These are phyloP conservation scores for pig (Sus scrofa) DNA, from an alignment of 2,113 vertebrate genomes.

Conservation along the genomic window T2T-Sscrofa CM000815.6:131062501-131063000, in stretches of 20 bases:
- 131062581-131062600: neutral
- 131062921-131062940: neutral
- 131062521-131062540: slow-evolving; percentile 77
- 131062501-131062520: slow-evolving; percentile 77
- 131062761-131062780: slow-evolving; percentile 8
- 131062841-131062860: neutral
- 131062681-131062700: neutral
- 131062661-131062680: neutral
- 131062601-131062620: neutral
- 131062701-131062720: neutral
- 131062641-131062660: slow-evolving; percentile 1
- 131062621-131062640: neutral
- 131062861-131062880: slow-evolving; percentile 38
- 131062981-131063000: neutral
- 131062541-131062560: slow-evolving; percentile 79
- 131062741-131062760: neutral
- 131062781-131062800: neutral
- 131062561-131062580: slow-evolving; percentile 17
- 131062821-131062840: neutral
- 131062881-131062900: neutral
- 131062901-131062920: neutral
- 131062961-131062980: neutral
- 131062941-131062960: neutral
- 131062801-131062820: neutral
- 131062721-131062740: neutral